A percentile compares a stretch with the other conserved stretches of the same genome.
These are phyloP conservation scores for Drosophila infuscata DNA, from an alignment of 2,888 invertebrate genomes.

Conservation along the genomic window DNA sequence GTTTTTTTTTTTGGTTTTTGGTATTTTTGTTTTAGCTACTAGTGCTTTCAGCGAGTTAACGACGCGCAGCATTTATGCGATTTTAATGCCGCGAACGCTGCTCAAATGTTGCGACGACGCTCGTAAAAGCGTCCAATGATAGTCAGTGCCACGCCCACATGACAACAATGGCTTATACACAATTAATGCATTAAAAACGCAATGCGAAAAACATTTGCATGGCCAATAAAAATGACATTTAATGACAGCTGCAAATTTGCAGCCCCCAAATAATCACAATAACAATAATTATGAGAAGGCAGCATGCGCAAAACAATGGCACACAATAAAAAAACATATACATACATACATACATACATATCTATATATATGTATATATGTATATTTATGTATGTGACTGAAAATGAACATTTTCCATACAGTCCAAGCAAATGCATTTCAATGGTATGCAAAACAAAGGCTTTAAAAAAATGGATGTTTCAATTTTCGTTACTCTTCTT, in stretches of 20 bases:
- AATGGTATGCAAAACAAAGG: constrained; percentile 22
- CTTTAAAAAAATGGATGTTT: not conserved
- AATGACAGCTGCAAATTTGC: constrained; percentile 71
- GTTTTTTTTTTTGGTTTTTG: constrained; percentile 14
- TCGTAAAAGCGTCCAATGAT: constrained; percentile 66
- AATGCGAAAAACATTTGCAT: constrained; percentile 56
- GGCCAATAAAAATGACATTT: constrained; percentile 66
- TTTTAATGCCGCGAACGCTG: constrained; percentile 68
- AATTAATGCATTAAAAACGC: constrained; percentile 75
- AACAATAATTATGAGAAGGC: constrained; percentile 27
- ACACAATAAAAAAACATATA: constrained; percentile 18
- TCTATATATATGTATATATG: constrained; percentile 3
- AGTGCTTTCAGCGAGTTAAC: constrained; percentile 56
- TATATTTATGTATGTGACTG: not conserved
- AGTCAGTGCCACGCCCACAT: constrained; percentile 35
- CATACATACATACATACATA: not conserved
- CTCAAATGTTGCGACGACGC: constrained; percentile 58
- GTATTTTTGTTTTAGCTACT: constrained; percentile 18
- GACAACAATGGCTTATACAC: constrained; percentile 31
- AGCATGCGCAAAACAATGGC: constrained; percentile 1
- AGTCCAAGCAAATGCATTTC: not conserved
- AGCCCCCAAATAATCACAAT: constrained; percentile 66
- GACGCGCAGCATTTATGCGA: constrained; percentile 71
- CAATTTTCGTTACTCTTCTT: not conserved
- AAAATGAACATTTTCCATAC: not conserved